Evolutionary conservation across 2,888 invertebrate genomes (phyloP).

Genomic region (Sinotaia quadrata): DNA sequence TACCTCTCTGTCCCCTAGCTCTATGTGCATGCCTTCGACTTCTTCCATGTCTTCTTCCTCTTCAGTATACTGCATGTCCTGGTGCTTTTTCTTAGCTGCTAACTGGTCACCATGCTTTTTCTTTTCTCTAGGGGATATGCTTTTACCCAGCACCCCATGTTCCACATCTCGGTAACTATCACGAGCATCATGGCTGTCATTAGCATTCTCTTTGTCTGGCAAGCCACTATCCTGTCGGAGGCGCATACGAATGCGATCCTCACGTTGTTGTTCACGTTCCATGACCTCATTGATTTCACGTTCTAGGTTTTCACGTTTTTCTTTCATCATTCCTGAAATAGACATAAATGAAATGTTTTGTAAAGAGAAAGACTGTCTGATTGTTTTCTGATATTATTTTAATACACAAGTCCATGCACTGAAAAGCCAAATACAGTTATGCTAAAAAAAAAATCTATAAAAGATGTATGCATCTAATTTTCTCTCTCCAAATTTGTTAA

Average conservation of each 20-base stretch:
- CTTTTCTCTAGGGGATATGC: slow-evolving; percentile 14
- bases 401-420: too few species aligned
- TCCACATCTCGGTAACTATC: slow-evolving; percentile 18
- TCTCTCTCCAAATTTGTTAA: too few species aligned
- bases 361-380: too few species aligned
- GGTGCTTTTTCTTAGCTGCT: slow-evolving; percentile 33
- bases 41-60: slow-evolving; percentile 28
- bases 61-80: slow-evolving; percentile 28
- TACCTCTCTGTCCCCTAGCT: slow-evolving; percentile 13
- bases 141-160: slow-evolving; percentile 8
- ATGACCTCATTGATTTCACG: slow-evolving; percentile 59
- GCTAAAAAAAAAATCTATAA: too few species aligned
- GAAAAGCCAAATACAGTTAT: too few species aligned
- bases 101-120: slow-evolving; percentile 4
- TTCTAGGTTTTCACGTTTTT: slow-evolving; percentile 54
- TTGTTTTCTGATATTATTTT: too few species aligned
- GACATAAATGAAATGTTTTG: background rate
- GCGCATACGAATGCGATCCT: slow-evolving; percentile 39
- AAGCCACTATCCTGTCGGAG: slow-evolving; percentile 30
- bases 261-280: slow-evolving; percentile 45
- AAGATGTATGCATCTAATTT: too few species aligned
- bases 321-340: slow-evolving; percentile 56
- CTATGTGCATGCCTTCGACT: background rate
- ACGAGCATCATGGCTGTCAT: slow-evolving; percentile 5
- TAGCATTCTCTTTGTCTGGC: slow-evolving; percentile 35